These are phyloP conservation scores for Acanthoscelides obtectus DNA, from an alignment of 2,888 invertebrate species.

Conservation along the genomic window DNA sequence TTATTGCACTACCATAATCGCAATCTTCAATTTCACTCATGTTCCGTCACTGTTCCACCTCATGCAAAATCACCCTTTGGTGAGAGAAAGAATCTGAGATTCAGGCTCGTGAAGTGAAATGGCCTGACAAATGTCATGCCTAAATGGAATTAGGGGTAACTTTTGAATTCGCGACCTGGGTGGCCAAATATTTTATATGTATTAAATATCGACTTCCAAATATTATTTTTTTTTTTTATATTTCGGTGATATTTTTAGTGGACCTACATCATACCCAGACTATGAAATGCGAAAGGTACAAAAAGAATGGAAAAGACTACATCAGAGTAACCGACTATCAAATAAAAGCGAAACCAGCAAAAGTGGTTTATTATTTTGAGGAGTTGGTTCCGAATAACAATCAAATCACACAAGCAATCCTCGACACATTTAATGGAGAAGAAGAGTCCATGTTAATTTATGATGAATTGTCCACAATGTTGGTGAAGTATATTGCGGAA, in stretches of 20 bases:
- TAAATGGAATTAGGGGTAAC: too few species aligned
- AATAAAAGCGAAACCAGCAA: constrained; percentile 40
- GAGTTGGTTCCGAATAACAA: not conserved
- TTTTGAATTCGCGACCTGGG: too few species aligned
- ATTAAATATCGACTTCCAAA: too few species aligned
- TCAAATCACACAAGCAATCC: not conserved
- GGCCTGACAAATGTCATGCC: too few species aligned
- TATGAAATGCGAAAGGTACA: constrained; percentile 27
- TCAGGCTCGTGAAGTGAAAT: too few species aligned
- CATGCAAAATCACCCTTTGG: too few species aligned
- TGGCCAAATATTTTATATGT: too few species aligned
- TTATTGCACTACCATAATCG: too few species aligned
- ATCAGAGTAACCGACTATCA: constrained; percentile 30
- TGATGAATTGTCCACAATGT: not conserved
- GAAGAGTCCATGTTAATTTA: not conserved
- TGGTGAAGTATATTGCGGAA: not conserved
- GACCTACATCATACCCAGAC: not conserved
- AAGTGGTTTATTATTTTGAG: not conserved
- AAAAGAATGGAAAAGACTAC: constrained; percentile 29
- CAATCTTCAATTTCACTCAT: too few species aligned
- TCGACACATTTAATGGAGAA: not conserved
- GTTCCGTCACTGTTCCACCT: too few species aligned
- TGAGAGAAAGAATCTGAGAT: too few species aligned
- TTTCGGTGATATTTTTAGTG: not conserved
- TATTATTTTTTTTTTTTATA: too few species aligned